Evolutionary conservation across 2,113 vertebrate species (phyloP), one percentile per base, ranked within the genome.

Genomic region (Aegithalos caudatus): DNA sequence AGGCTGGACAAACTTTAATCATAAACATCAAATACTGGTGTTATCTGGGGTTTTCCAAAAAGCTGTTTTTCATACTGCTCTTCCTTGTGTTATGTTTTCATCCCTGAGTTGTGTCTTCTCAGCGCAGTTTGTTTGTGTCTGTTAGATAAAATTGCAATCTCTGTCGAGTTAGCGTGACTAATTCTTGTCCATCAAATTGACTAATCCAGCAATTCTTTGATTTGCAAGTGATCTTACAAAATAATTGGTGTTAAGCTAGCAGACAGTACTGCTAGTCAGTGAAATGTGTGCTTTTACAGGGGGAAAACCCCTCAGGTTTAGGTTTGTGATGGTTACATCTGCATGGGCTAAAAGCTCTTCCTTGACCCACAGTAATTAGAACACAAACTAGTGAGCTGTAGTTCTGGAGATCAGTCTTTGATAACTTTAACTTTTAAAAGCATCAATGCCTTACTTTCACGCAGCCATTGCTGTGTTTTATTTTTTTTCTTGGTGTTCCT

Each of bases 221-320:
- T 65, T 73, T 72, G 16, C 40, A 64, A 58, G 21, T 35, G 1
- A 6, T 29, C 7, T 71, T 37, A 38, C 2, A 35, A 50, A 91
- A 28, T 22, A 35, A 18, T 40, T 73, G 27, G 21, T 58, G 10
- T 65, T 45, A 40, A 62, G 19, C 29, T 44, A 21, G 17, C 17
- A 47, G 47, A 14, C 9, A 58, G 3, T 29, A 25, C 16, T 81
- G 42, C 35, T 53, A 12, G 6, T 87, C 57, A 45, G 11, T 40
- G 37, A 61, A 85, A 53, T 24, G 9, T 2, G 1, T 42, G 13
- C 6, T 81, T 69, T 60, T 6, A 2, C 1, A 2, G 37, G 3
- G 4, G 1, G 4, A n/a, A 11, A 66, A 5, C 8, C 11, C 6
- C 9, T 42, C 17, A 11, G 5, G 19, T 71, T 65, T 35, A 31